Evolutionary conservation across 2,888 invertebrate genomes (phyloP).

Genomic region (Brassicogethes aeneus): DNA sequence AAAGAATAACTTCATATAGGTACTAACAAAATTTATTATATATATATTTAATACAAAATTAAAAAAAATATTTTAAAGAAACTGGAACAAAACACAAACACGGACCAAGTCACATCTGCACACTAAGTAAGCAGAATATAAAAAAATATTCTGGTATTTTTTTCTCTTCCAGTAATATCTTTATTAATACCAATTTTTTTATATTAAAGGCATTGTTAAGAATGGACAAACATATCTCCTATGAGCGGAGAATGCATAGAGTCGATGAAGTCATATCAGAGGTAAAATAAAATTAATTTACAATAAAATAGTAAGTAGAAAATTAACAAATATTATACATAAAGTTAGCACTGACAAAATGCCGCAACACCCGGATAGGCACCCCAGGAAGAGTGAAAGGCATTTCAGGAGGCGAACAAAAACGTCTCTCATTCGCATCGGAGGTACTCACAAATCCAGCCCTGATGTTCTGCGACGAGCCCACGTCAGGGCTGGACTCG

Average conservation of each 20-base stretch:
- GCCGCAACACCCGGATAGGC: conserved; percentile 86
- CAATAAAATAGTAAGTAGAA: conserved; percentile 2
- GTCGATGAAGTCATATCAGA: conserved; percentile 83
- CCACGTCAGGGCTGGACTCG: conserved; percentile 92
- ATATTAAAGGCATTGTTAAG: conserved; percentile 64
- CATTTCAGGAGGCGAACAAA: conserved; percentile 94
- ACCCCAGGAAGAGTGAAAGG: conserved; percentile 81
- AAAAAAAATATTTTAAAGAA: too few species aligned
- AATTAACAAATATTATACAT: conserved; percentile 7
- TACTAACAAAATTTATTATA: too few species aligned
- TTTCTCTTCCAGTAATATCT: conserved; percentile 3
- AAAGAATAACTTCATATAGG: too few species aligned
- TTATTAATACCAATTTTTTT: too few species aligned
- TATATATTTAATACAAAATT: too few species aligned
- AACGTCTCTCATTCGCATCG: conserved; percentile 91
- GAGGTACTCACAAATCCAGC: conserved; percentile 94
- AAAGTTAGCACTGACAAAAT: conserved; percentile 77
- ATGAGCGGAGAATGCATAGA: conserved; percentile 62
- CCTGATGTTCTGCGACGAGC: conserved; percentile 94
- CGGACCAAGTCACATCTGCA: too few species aligned
- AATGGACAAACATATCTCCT: conserved; percentile 71
- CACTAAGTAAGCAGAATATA: too few species aligned
- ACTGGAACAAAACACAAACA: too few species aligned
- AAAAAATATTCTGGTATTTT: too few species aligned
- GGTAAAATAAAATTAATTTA: conserved; percentile 40